Conservation (phyloP, 1,140 invertebrate genomes). For the Chionoecetes opilio region DNA sequence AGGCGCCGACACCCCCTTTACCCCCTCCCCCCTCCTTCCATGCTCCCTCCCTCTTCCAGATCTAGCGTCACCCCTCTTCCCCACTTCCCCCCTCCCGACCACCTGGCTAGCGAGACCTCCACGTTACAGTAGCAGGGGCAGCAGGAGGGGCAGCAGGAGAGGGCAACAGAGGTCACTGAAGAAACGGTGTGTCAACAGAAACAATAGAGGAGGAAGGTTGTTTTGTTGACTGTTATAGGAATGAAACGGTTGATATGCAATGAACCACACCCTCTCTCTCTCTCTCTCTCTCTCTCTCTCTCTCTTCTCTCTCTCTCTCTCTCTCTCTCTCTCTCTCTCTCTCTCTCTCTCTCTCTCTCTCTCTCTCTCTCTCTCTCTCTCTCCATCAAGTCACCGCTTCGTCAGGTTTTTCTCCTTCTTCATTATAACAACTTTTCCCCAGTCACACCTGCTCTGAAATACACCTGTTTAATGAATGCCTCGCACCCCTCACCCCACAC, state of each 20-base stretch:
- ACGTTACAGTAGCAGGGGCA: not conserved
- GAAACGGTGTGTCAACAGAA: not conserved
- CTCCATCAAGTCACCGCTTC: not conserved
- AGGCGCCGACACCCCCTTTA: no score
- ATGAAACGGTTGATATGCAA: not conserved
- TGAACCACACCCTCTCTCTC: not conserved
- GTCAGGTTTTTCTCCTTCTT: not conserved
- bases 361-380: slow-evolving; percentile 37
- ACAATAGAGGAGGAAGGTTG: not conserved
- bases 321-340: slow-evolving; percentile 37
- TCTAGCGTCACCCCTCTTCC: not conserved
- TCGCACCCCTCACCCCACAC: not conserved
- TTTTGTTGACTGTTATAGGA: no score
- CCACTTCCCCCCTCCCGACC: not conserved
- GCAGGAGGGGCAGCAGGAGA: not conserved
- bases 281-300: slow-evolving; percentile 33
- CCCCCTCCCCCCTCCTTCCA: no score
- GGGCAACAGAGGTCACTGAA: not conserved
- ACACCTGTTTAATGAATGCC: not conserved
- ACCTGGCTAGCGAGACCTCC: not conserved
- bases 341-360: slow-evolving; percentile 38
- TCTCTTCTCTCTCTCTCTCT: slow-evolving; percentile 21
- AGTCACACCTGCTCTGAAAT: slow-evolving; percentile 15
- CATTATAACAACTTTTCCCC: slow-evolving; percentile 9
- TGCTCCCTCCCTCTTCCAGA: not conserved